Evolutionary conservation across 2,888 invertebrate genomes (phyloP).

Genomic region (Sesia bembeciformis): DNA sequence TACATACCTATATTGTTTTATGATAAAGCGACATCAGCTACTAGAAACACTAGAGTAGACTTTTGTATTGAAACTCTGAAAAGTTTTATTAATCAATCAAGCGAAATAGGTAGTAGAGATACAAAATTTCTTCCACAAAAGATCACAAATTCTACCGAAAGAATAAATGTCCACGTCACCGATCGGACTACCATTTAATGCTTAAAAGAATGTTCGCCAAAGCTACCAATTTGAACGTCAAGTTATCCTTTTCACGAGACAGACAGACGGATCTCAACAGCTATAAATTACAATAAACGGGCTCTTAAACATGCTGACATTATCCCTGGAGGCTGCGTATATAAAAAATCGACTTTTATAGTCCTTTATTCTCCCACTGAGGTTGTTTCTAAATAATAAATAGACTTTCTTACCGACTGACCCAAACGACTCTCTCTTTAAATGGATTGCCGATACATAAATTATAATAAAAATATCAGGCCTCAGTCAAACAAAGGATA

Average conservation of each 20-base stretch:
- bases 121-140: too few relatives aligned
- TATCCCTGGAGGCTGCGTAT: slow-evolving; percentile 15
- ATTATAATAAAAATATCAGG: slow-evolving; percentile 3
- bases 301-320: slow-evolving; percentile 18
- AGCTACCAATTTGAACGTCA: slow-evolving; percentile 8
- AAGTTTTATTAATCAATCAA: too few relatives aligned
- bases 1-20: too few relatives aligned
- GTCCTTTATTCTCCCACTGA: slow-evolving; percentile 20
- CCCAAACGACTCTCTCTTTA: slow-evolving; percentile 10
- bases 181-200: neutral
- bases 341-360: slow-evolving; percentile 20
- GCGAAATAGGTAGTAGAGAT: too few relatives aligned
- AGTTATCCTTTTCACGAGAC: slow-evolving; percentile 1
- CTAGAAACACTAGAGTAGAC: too few relatives aligned
- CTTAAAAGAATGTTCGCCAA: neutral
- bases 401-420: slow-evolving; percentile 3
- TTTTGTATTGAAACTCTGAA: too few relatives aligned
- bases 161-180: too few relatives aligned
- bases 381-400: slow-evolving; percentile 23
- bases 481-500: too few relatives aligned
- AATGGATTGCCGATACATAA: slow-evolving; percentile 16
- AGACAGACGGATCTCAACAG: slow-evolving; percentile 11
- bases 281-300: slow-evolving; percentile 27
- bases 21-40: too few relatives aligned
- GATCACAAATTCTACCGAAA: too few relatives aligned